Evolutionary conservation across 2,888 invertebrate species (phyloP).

Genomic region (Oligia fasciuncula): DNA sequence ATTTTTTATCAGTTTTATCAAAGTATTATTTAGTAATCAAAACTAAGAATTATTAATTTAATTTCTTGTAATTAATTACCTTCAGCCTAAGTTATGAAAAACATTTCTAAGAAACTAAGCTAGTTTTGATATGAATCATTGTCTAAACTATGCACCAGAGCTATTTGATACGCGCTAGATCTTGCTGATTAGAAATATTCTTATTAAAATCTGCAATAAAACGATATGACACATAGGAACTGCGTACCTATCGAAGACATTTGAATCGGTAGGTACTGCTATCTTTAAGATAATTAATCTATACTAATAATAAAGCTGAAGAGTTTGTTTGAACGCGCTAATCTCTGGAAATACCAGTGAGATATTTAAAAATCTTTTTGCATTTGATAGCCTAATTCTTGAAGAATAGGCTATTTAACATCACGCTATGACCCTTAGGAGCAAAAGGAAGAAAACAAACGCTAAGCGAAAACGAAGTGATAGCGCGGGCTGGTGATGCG

Average conservation of each 20-base stretch:
- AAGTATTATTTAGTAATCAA: neutral
- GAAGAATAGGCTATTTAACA: too few species aligned
- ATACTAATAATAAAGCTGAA: too few species aligned
- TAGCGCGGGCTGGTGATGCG: too few species aligned
- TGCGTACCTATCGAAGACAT: conserved; percentile 17
- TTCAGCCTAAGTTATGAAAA: neutral
- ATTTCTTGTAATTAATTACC: neutral
- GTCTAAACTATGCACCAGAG: neutral
- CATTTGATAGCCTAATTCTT: too few species aligned
- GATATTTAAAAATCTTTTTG: too few species aligned
- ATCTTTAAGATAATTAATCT: conserved; percentile 16
- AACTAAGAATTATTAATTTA: conserved; percentile 8
- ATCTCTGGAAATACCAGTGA: too few species aligned
- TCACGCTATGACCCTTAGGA: too few species aligned
- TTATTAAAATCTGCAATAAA: conserved; percentile 13
- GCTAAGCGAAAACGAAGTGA: too few species aligned
- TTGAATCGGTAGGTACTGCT: neutral
- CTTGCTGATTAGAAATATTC: conserved; percentile 12
- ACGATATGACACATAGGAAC: conserved; percentile 7
- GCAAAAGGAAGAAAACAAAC: too few species aligned
- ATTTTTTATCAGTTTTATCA: conserved; percentile 16
- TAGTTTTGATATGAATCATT: conserved; percentile 23
- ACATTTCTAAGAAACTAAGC: conserved; percentile 4
- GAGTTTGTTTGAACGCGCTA: too few species aligned
- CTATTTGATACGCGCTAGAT: conserved; percentile 24